Conservation (phyloP, 2,888 invertebrate genomes). For the Tipula unca region DNA sequence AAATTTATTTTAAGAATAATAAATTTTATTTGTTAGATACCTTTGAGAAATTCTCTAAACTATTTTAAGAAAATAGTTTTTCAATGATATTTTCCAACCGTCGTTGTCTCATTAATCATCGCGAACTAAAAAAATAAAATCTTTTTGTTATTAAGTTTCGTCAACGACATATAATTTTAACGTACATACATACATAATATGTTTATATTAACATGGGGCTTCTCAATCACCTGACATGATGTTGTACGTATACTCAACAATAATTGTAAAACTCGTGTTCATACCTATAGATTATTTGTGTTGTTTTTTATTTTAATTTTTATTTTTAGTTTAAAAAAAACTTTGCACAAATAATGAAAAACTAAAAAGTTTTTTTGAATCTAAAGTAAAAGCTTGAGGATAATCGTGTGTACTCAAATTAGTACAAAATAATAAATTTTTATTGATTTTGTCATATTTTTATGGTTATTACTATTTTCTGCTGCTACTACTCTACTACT, state of each 20-base stretch:
- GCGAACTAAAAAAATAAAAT: background rate
- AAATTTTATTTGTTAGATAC: background rate
- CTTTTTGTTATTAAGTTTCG: background rate
- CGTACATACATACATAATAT: background rate
- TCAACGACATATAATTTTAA: background rate
- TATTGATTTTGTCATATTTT: constrained; percentile 8
- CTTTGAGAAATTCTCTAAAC: background rate
- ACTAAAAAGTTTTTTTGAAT: background rate
- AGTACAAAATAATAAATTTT: background rate
- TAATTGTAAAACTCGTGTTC: background rate
- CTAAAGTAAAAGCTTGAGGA: background rate
- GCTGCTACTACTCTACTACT: background rate
- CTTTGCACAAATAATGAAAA: background rate
- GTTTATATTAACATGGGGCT: background rate
- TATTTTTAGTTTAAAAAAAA: background rate
- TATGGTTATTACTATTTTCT: background rate
- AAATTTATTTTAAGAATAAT: background rate
- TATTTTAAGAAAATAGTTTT: background rate
- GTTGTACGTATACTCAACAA: background rate
- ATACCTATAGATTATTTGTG: background rate
- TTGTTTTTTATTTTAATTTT: background rate
- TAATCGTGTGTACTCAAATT: background rate
- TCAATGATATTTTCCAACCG: background rate
- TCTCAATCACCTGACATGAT: background rate
- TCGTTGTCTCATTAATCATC: background rate